Evolutionary conservation across 2,113 vertebrate genomes (phyloP), one percentile per base, ranked within the genome.

Genomic region (Leptodactylus fuscus): DNA sequence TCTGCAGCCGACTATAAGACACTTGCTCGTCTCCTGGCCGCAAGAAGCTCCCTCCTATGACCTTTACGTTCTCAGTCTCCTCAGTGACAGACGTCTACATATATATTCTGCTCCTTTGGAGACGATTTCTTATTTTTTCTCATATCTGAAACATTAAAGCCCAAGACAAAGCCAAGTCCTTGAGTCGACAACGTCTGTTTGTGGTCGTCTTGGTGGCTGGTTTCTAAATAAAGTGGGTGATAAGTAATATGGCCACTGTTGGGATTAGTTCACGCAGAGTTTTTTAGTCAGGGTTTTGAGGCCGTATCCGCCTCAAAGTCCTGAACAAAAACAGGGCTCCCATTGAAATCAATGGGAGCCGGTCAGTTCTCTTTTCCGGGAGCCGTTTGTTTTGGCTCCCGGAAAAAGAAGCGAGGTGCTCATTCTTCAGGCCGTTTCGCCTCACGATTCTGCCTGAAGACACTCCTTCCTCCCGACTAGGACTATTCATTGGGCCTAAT

Each of bases 1-100:
- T 80, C 76, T 80, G 77, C 77, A 60, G n/a, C 16, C 55, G 9
- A 15, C 77, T 27, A 36, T 16, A 80, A 13, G 77, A 41, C n/a
- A 24, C 77, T 60, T 10, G 48, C 29, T 22, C 18, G 15, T 53
- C 46, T 29, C 74, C 11, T n/a, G 55, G 55, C 55, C 77, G 62
- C 77, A 80, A 80, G 18, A 60, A 80, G 18, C 36, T 58, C n/a
- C n/a, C n/a, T n/a, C 9, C 2, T 36, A 34, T 46, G 70, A 27
- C 71, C 32, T 44, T 5, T 18, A 13, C 24, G n/a, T 76, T 76
- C 73, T 32, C 27, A 1, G 29, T 15, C 5, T 15, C 41, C 38
- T 27, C 15, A 24, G 15, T 49, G 41, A 49, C 44, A 51, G 73
- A 51, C 34, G 24, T 76, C 44, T 32, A 11, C 48, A 76, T 27